Evolutionary conservation across 2,888 invertebrate genomes (phyloP).

Genomic region (Latrodectus elegans): DNA sequence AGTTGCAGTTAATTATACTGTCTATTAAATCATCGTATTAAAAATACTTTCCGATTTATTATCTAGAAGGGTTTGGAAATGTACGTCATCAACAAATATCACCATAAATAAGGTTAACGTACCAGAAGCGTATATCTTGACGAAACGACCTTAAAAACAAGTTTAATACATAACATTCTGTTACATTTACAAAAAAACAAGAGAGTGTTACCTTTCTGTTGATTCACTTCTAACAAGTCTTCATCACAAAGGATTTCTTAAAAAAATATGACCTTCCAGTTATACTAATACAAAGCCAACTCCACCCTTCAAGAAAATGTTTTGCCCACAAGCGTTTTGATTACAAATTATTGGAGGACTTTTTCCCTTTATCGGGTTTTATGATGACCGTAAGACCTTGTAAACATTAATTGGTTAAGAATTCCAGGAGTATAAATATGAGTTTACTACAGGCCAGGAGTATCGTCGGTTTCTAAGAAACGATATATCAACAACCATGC

Average conservation of each 20-base stretch:
- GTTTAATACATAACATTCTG: no score
- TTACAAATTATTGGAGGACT: slow-evolving; percentile 3
- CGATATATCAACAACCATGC: slow-evolving; percentile 21
- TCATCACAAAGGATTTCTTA: no score
- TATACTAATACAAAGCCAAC: not conserved
- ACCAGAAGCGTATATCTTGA: no score
- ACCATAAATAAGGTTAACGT: no score
- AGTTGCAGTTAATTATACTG: not conserved
- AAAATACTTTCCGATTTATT: no score
- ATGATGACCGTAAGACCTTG: slow-evolving; percentile 28
- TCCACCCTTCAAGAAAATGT: not conserved
- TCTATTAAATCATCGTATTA: no score
- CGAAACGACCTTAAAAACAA: no score
- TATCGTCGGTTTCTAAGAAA: slow-evolving; percentile 23
- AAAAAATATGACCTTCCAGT: not conserved
- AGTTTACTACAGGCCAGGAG: not conserved
- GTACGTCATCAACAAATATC: no score
- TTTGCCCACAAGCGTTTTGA: not conserved
- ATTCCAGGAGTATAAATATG: slow-evolving; percentile 28
- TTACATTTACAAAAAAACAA: no score
- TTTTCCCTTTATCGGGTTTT: slow-evolving; percentile 23
- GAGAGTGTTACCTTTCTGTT: no score
- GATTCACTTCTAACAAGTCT: no score
- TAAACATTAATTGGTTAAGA: slow-evolving; percentile 15
- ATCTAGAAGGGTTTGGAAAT: no score